Base-by-base conservation (phyloP, 1,140 invertebrate species). In the Eriocheir sinensis region DNA sequence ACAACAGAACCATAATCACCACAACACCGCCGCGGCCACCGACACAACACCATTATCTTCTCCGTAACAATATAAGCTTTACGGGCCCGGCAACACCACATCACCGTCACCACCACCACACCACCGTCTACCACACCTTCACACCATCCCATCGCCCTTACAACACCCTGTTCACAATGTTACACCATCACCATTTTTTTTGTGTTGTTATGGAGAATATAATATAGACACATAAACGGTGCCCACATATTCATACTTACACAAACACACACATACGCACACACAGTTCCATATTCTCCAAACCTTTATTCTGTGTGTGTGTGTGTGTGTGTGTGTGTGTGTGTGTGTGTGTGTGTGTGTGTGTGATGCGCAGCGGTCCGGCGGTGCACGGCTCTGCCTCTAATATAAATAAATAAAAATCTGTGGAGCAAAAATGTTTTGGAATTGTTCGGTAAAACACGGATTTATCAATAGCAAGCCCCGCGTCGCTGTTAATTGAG, bases 241-340 rank as follows among this genome's bases (percentile, higher is more conserved):
- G n/a, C n/a, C n/a, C 53, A 72, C 53, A 27, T 21, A 72, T 21
- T 21, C 53, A 48, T 15, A 48, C 44, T 6, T 15, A 48, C 44
- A 48, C 48, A 53, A 9, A 53, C 48, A 53, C 48, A 53, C 48
- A 53, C 48, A 53, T 21, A 53, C 48, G 21, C 48, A 53, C 48
- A 53, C 48, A 53, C 48, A 53, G 12, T 17, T 0, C 12, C 48
- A 53, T 21, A 53, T 21, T 17, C 48, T 0, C 8, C 12, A 21
- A 53, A 12, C 48, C 48, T 17, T 17, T n/a, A n/a, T n/a, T 91
- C 53, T 91, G 90, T 91, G 90, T 91, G 90, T 91, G 90, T 91
- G 90, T 91, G 90, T 91, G 90, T 91, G 90, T 91, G 90, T 91
- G 90, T 91, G 90, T 91, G 90, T 91, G 90, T 91, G 90, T 91